Percentiles rank a stretch among this genome's conserved stretches.
Evolutionary conservation across 1,140 invertebrate genomes (phyloP).

Genomic region (Drosophila hydei): DNA sequence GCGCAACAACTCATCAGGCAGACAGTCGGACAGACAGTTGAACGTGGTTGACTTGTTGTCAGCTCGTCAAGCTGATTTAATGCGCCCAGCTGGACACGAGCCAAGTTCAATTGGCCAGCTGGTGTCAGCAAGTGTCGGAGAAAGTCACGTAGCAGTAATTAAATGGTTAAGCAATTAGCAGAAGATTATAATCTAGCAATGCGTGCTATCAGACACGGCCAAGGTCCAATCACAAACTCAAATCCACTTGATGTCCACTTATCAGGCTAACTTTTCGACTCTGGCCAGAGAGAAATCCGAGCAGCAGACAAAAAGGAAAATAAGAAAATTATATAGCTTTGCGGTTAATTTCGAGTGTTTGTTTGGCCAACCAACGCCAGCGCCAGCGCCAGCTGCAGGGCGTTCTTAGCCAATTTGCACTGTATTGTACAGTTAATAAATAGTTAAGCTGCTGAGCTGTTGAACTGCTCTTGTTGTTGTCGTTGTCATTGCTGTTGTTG

Average conservation of each 20-base stretch:
- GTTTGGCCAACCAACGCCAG: slow-evolving; percentile 21
- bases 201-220: slow-evolving; percentile 1
- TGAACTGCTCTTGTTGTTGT: background rate
- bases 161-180: slow-evolving; percentile 68
- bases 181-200: slow-evolving; percentile 30
- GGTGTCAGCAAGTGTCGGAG: slow-evolving; percentile 2
- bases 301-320: slow-evolving; percentile 9
- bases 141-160: slow-evolving; percentile 48
- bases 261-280: slow-evolving; percentile 13
- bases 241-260: slow-evolving; percentile 44
- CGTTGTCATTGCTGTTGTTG: background rate
- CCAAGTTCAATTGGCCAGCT: slow-evolving; percentile 16
- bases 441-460: slow-evolving; percentile 47
- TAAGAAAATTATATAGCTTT: slow-evolving; percentile 38
- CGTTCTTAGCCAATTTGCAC: slow-evolving; percentile 65
- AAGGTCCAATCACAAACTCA: slow-evolving; percentile 28
- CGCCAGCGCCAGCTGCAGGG: slow-evolving; percentile 15
- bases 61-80: slow-evolving; percentile 65
- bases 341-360: slow-evolving; percentile 61
- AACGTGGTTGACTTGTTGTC: slow-evolving; percentile 13
- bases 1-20: slow-evolving; percentile 15
- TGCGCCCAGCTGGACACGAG: slow-evolving; percentile 27
- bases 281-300: background rate
- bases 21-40: background rate
- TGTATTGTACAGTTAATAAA: slow-evolving; percentile 72